Base-by-base conservation (phyloP, 2,888 invertebrate genomes). In the Acronicta psi region DNA sequence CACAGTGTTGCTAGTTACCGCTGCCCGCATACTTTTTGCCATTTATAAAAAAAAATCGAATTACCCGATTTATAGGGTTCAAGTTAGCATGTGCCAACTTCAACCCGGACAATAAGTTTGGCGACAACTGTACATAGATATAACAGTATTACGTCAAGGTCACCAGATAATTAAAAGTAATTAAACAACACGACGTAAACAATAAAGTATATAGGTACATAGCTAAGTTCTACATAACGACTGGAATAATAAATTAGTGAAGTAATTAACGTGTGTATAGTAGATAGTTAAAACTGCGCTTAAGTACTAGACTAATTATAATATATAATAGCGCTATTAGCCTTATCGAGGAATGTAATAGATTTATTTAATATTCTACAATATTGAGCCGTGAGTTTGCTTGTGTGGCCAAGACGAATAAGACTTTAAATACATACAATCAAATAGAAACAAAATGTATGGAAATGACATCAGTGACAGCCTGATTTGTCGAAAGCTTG, bases 301-400 rank as follows among this genome's bases (percentile, higher is more conserved):
- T 51, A 40, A 40, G 60, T 49, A 44, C 23, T n/a, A 44, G 42
- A 52, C 47, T 65, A 66, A 70, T 75, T 66, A 71, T 73, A 71
- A 66, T 70, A 64, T 73, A 72, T 77, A 78, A 77, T 70, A 49
- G 46, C 14, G 63, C 56, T 71, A 69, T 73, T 76, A 73, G 18
- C 37, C 36, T 63, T 74, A 78, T 73, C 65, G 49, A 68, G 60
- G 14, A 61, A 68, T 43, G 17, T 50, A 51, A 45, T 64, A 25
- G 37, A 55, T 52, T 44, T 47, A 52, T 55, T 61, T 43, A 55
- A 31, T 16, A 43, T 38, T 29, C 18, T 36, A 51, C 34, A 17
- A 29, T 16, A 14, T 10, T 8, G 18, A 20, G 13, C 17, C 17
- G 10, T 17, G 17, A 46, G 10, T 17, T 45, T 40, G 29, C 23